Conservation (phyloP, 2,888 invertebrate species). For the Plutella xylostella region DNA sequence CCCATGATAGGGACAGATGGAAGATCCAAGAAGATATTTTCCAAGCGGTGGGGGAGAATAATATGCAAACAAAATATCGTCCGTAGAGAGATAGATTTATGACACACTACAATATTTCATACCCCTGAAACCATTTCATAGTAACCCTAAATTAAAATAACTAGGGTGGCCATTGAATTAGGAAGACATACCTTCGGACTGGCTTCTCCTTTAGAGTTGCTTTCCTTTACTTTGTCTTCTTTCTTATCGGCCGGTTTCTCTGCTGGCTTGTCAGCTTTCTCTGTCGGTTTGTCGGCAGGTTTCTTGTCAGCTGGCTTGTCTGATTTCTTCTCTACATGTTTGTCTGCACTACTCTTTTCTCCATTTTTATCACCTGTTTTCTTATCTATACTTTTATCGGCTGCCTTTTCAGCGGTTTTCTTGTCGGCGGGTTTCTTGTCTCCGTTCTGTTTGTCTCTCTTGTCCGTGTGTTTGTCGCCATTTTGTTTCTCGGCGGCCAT, state of each 20-base stretch:
- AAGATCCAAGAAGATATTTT: too few species aligned
- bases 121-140: too few species aligned
- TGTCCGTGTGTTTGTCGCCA: not conserved
- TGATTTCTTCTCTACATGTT: conserved; percentile 1
- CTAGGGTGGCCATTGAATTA: too few species aligned
- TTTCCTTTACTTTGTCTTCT: conserved; percentile 19
- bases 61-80: too few species aligned
- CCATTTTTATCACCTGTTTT: conserved; percentile 28
- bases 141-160: too few species aligned
- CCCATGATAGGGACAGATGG: too few species aligned
- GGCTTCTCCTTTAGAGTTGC: not conserved
- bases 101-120: too few species aligned
- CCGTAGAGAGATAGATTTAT: too few species aligned
- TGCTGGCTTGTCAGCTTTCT: conserved; percentile 9
- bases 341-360: conserved; percentile 13
- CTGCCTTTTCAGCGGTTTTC: conserved; percentile 23
- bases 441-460: not conserved
- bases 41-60: too few species aligned
- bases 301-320: conserved; percentile 18
- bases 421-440: not conserved
- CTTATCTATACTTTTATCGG: conserved; percentile 29
- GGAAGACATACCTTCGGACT: too few species aligned
- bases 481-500: not conserved
- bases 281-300: conserved; percentile 27
- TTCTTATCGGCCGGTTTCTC: conserved; percentile 22